phyloP scores from a whole-genome alignment of 92 coral and sea anemone genomes.

The Epizoanthus fatuus region DNA sequence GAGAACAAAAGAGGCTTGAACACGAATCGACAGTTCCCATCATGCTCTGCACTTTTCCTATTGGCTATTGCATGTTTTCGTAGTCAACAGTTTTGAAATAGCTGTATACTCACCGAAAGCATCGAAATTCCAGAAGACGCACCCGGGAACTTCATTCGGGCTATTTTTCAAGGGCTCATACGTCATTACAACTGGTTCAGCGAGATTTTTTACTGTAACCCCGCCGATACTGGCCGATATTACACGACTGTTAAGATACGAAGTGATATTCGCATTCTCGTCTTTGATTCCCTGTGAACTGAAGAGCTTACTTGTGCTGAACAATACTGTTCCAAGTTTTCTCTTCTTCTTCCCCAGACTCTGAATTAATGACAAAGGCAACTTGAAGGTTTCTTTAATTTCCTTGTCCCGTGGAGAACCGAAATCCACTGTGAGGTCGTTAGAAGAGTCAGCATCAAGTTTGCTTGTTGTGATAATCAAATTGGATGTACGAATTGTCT shows the following conservation, averaged over 20 bases:
- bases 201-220: background rate
- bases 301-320: conserved; percentile 15
- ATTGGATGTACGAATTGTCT: conserved; percentile 10
- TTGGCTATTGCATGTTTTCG: background rate
- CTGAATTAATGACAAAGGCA: conserved; percentile 12
- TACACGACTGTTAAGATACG: conserved; percentile 17
- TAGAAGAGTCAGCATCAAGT: background rate
- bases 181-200: conserved; percentile 10
- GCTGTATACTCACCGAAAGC: conserved; percentile 25
- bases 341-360: background rate
- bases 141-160: background rate
- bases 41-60: background rate
- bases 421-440: background rate
- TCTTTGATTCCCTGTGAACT: background rate
- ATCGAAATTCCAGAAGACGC: conserved; percentile 61
- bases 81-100: background rate
- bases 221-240: conserved; percentile 28
- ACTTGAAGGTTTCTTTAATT: conserved; percentile 7
- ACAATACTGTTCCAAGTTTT: conserved; percentile 35
- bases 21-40: too few species aligned
- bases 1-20: too few species aligned
- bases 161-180: background rate
- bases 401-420: background rate
- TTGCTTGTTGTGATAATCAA: conserved; percentile 13
- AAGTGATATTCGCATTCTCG: background rate